phyloP scores from a whole-genome alignment of 2,888 invertebrate genomes.

The Cosmia pyralina region DNA sequence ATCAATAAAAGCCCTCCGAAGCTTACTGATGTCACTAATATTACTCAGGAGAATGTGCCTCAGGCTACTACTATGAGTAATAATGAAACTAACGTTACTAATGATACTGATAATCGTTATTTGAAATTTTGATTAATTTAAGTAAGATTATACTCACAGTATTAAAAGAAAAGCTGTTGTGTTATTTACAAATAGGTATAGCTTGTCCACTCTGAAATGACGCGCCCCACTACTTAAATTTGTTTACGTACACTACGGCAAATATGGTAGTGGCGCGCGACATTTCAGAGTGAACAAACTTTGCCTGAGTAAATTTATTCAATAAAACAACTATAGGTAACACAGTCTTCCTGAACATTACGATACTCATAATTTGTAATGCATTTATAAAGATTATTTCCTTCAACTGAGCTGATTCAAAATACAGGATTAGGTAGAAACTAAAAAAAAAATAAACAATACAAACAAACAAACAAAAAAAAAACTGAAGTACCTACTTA shows the following conservation, averaged over 20 bases:
- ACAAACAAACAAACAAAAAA: too few relatives aligned
- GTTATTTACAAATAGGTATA: slow-evolving; percentile 6
- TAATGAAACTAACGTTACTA: too few relatives aligned
- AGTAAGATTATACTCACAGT: slow-evolving; percentile 9
- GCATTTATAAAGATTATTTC: neutral
- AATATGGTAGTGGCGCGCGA: too few relatives aligned
- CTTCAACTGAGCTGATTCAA: neutral
- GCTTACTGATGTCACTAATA: too few relatives aligned
- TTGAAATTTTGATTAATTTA: slow-evolving; percentile 43
- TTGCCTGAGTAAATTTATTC: neutral
- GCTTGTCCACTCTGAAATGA: too few relatives aligned
- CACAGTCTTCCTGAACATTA: neutral
- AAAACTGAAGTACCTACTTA: neutral
- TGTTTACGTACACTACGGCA: too few relatives aligned
- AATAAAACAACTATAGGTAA: neutral
- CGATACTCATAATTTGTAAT: neutral
- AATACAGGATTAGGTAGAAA: neutral
- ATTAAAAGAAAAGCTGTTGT: slow-evolving; percentile 10
- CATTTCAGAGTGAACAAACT: too few relatives aligned
- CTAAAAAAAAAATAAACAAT: too few relatives aligned
- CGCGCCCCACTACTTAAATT: too few relatives aligned
- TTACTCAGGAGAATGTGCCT: too few relatives aligned
- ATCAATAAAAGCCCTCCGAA: neutral
- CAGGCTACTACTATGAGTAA: too few relatives aligned
- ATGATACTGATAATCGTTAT: neutral